phyloP scores from a whole-genome alignment of 2,797 vertebrate species.

The Jordanella pulchra region DNA sequence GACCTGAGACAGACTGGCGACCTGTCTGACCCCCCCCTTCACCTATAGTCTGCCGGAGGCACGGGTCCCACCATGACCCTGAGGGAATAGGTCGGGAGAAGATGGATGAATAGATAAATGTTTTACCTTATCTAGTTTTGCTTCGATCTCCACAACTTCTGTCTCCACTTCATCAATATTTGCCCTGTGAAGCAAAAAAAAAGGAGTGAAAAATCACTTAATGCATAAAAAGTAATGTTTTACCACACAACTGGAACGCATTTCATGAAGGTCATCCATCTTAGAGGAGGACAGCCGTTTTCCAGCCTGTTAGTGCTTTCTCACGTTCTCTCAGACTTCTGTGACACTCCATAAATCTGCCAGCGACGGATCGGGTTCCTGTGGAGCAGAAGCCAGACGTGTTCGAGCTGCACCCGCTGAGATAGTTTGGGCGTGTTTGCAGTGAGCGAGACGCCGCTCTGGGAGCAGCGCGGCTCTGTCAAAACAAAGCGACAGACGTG shows the following conservation, averaged over 20 bases:
- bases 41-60: too few species aligned
- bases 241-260: not conserved
- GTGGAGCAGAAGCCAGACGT: constrained; percentile 24
- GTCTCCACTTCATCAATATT: constrained; percentile 95
- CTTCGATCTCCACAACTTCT: constrained; percentile 94
- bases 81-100: too few species aligned
- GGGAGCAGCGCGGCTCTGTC: constrained; percentile 47
- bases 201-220: constrained; percentile 29
- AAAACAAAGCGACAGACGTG: constrained; percentile 55
- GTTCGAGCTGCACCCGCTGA: constrained; percentile 18
- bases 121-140: constrained; percentile 94
- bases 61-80: too few species aligned
- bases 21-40: too few species aligned
- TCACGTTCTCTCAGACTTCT: constrained; percentile 38
- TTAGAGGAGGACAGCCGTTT: constrained; percentile 14
- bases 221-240: not conserved
- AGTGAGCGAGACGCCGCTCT: constrained; percentile 41
- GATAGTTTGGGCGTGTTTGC: constrained; percentile 22
- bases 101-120: too few species aligned
- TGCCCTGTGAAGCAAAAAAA: constrained; percentile 80
- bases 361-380: constrained; percentile 25
- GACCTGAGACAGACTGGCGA: too few species aligned
- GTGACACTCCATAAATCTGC: constrained; percentile 33
- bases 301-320: constrained; percentile 37
- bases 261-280: constrained; percentile 10